Evolutionary conservation across 2,888 invertebrate genomes (phyloP).

Genomic region (Drosophila ustulata): DNA sequence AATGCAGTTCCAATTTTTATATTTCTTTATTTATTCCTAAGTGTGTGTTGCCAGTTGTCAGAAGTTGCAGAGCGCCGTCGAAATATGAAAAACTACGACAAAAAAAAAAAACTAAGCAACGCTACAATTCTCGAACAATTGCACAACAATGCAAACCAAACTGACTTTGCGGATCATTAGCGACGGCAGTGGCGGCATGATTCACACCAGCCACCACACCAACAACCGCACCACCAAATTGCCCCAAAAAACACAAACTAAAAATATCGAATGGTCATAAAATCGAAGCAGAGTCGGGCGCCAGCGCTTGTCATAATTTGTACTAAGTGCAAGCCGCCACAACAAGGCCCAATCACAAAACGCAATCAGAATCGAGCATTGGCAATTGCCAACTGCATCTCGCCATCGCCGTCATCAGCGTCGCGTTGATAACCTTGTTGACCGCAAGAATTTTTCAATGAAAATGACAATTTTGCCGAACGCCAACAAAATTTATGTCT

Average conservation of each 20-base stretch:
- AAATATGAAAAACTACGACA: slow-evolving; percentile 46
- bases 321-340: slow-evolving; percentile 44
- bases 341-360: slow-evolving; percentile 39
- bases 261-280: slow-evolving; percentile 23
- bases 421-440: slow-evolving; percentile 77
- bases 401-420: neutral
- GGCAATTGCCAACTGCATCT: slow-evolving; percentile 26
- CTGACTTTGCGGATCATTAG: slow-evolving; percentile 64
- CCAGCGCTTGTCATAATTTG: slow-evolving; percentile 63
- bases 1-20: slow-evolving; percentile 55
- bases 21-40: slow-evolving; percentile 67
- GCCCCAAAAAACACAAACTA: neutral
- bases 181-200: slow-evolving; percentile 53
- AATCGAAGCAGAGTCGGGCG: slow-evolving; percentile 38
- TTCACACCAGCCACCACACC: slow-evolving; percentile 54
- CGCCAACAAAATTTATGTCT: slow-evolving; percentile 52
- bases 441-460: slow-evolving; percentile 70
- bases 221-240: slow-evolving; percentile 10
- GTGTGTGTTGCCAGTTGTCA: slow-evolving; percentile 58
- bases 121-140: slow-evolving; percentile 62
- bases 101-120: slow-evolving; percentile 22
- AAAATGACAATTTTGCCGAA: slow-evolving; percentile 65
- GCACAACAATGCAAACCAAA: slow-evolving; percentile 63
- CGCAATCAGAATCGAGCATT: slow-evolving; percentile 29
- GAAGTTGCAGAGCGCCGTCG: slow-evolving; percentile 40